Evolutionary conservation across 2,888 invertebrate species (phyloP), one percentile per base, ranked within the genome.

Genomic region (Fragum sueziense): DNA sequence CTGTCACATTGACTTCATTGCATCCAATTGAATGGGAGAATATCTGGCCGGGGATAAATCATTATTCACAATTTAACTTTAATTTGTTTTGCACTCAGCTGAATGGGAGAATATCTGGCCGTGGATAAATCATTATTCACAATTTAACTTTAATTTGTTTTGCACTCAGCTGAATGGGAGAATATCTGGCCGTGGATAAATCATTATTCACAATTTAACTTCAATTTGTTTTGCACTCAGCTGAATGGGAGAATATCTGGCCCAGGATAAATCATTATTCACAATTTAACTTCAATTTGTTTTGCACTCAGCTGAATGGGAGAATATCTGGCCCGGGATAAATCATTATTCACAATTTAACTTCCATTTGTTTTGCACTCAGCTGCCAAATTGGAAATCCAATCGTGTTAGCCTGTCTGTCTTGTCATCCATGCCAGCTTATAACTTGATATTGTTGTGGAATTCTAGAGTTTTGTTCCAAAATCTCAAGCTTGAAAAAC

Each of bases 221-320:
- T n/a, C n/a, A n/a, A n/a, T n/a, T n/a, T n/a, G n/a, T n/a, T n/a
- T n/a, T n/a, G n/a, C n/a, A n/a, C n/a, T n/a, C n/a, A n/a, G n/a
- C n/a, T n/a, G n/a, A n/a, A n/a, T n/a, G n/a, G n/a, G n/a, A n/a
- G n/a, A n/a, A n/a, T n/a, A n/a, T n/a, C n/a, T n/a, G n/a, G 14
- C 7, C 7, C 54, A 54, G n/a, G n/a, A 54, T 54, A 54, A 54
- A 54, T 54, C 14, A 54, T 54, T 54, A 61, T 33, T 33, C 31
- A 33, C 61, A 61, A 61, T 61, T 61, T 61, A 61, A 61, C 29
- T 61, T 29, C 61, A 31, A 61, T 61, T 61, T 61, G 20, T 33
- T 33, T 31, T 20, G 11, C 31, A 61, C n/a, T 61, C 61, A 61
- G 57, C 57, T 27, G 22, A n/a, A n/a, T n/a, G n/a, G n/a, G n/a